Conservation (phyloP, 2,888 invertebrate species). For the Drosophila anceps region DNA sequence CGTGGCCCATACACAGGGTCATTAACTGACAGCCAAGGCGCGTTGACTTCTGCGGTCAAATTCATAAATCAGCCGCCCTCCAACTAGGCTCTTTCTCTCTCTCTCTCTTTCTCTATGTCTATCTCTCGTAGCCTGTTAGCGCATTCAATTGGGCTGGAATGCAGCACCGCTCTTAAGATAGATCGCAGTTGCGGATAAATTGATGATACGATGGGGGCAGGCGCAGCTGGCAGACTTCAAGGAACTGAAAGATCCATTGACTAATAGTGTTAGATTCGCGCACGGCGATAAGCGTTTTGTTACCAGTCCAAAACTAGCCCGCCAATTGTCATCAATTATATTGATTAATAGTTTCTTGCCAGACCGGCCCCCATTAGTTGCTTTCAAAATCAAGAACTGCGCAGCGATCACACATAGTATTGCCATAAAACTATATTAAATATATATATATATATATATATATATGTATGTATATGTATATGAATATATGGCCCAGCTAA, state of each 20-base stretch:
- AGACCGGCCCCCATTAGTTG: conserved; percentile 6
- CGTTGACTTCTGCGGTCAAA: conserved; percentile 72
- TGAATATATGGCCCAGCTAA: conserved; percentile 7
- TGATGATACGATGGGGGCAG: conserved; percentile 67
- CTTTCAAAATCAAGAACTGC: conserved; percentile 24
- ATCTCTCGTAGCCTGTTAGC: background rate
- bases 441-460: background rate
- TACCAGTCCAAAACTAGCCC: conserved; percentile 61
- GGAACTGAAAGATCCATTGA: conserved; percentile 66
- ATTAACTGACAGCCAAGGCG: conserved; percentile 62
- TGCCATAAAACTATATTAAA: conserved; percentile 26
- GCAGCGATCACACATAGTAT: conserved; percentile 23
- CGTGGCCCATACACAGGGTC: conserved; percentile 62
- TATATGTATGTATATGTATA: background rate
- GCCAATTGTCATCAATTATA: conserved; percentile 79
- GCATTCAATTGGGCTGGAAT: conserved; percentile 63
- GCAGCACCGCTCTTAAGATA: conserved; percentile 65
- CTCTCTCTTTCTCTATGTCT: background rate
- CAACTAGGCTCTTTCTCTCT: conserved; percentile 14
- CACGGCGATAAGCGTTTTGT: conserved; percentile 76
- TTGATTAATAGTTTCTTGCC: conserved; percentile 67
- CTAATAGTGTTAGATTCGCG: conserved; percentile 76
- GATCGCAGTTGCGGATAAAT: conserved; percentile 65
- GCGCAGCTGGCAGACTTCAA: conserved; percentile 56
- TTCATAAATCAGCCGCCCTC: conserved; percentile 73